phyloP scores from a whole-genome alignment of 2,113 vertebrate genomes.

The Meles meles region DNA sequence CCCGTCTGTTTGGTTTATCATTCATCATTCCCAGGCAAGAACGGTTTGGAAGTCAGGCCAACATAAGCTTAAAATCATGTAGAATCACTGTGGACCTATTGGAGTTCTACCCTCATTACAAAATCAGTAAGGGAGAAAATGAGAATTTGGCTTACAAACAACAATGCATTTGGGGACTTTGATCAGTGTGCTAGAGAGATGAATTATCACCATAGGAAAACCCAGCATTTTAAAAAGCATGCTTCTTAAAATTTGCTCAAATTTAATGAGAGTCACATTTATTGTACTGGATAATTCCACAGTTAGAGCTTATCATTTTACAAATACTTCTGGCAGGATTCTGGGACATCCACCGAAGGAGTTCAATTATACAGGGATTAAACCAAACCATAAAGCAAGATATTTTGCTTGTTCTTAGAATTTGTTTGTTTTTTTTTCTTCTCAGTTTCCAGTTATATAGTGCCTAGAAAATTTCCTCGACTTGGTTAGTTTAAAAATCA shows the following conservation, averaged over 20 bases:
- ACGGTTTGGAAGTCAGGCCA: background rate
- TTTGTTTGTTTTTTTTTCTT: background rate
- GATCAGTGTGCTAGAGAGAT: background rate
- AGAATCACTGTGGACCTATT: background rate
- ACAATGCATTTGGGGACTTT: background rate
- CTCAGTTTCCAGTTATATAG: background rate
- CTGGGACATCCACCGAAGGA: background rate
- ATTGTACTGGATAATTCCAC: background rate
- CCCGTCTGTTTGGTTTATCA: slow-evolving; percentile 38
- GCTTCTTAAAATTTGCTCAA: background rate
- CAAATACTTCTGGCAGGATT: background rate
- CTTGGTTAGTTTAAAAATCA: background rate
- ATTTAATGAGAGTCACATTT: background rate
- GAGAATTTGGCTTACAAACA: background rate
- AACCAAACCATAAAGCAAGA: background rate
- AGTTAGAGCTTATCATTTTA: background rate
- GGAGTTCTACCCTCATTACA: background rate
- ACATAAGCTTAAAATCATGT: background rate
- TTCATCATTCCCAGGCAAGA: slow-evolving; percentile 10
- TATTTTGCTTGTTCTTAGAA: background rate
- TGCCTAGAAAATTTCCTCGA: background rate
- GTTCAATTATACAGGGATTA: background rate
- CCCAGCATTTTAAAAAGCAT: background rate
- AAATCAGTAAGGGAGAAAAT: background rate
- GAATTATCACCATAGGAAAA: background rate